Evolutionary conservation across 2,797 vertebrate species (phyloP), one percentile per base, ranked within the genome.

Genomic region (Onychomys arenicola): DNA sequence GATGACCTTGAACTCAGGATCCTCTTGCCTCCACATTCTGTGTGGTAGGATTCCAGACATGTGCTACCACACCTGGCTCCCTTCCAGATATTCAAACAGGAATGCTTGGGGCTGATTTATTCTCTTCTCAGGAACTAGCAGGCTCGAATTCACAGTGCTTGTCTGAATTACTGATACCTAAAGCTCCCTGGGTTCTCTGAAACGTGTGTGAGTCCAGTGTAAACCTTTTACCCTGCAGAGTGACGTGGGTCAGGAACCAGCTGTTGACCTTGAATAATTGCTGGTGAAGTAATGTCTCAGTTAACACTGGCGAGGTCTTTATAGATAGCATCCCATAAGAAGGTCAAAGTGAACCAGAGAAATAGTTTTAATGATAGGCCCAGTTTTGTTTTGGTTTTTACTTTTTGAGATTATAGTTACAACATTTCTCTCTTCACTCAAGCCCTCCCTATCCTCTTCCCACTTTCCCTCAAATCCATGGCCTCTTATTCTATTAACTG

Each of bases 171-270:
- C 52, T 84, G 95, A 94, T 59, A 91, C 0, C 0, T 76, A 88
- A 55, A 84, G 75, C 84, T 98, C 76, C 93, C 77, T 91, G 88
- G 82, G 82, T 95, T 97, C 78, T 94, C 88, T 92, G 89, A 97
- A 96, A 96, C 80, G 86, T 97, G 91, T 95, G 12, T 93, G 93
- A 93, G 91, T 97, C 93, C 94, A 32, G 69, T 25, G 84, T 97
- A 96, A 98, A 89, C 21, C 95, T 93, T 97, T 98, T 97, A 96
- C 91, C 97, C 96, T 87, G 52, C 87, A 82, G 88, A 83, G n/a
- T 92, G 96, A 80, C 71, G 83, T 40, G 19, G 83, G 85, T 75
- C 5, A 93, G 71, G 61, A 96, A 95, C 61, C 90, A 95, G 85
- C 89, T 95, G 93, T 97, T 98, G 75, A 76, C 71, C 97, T 91